Percentiles rank a stretch among this genome's conserved stretches.
Conservation (phyloP, 2,113 vertebrate genomes). For the Pelobates fuscus region DNA sequence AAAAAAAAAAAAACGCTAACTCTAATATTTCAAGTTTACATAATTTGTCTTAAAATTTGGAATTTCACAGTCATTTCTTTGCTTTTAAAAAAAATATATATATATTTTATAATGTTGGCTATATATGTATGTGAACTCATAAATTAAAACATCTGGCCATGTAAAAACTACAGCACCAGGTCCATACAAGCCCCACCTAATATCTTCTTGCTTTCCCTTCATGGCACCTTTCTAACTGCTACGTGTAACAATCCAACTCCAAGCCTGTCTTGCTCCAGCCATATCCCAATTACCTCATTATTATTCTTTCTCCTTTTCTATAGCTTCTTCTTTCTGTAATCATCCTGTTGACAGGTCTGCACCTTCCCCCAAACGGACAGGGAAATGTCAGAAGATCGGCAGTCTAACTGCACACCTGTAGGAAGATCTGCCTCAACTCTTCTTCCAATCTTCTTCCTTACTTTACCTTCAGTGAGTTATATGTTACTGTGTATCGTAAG, state of each 20-base stretch:
- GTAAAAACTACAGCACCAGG: not conserved
- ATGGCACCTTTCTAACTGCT: not conserved
- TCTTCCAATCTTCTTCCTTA: slow-evolving; percentile 53
- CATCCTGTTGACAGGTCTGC: slow-evolving; percentile 69
- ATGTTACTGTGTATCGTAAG: slow-evolving; percentile 56
- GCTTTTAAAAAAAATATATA: no score
- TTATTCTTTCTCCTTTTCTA: slow-evolving; percentile 65
- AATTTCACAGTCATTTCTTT: no score
- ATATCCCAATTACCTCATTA: slow-evolving; percentile 65
- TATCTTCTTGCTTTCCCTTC: not conserved
- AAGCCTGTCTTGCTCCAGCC: slow-evolving; percentile 52
- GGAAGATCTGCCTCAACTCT: slow-evolving; percentile 70
- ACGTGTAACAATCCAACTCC: slow-evolving; percentile 3
- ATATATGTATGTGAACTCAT: no score
- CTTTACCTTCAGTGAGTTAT: slow-evolving; percentile 60
- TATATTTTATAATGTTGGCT: no score
- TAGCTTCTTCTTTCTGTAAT: slow-evolving; percentile 84
- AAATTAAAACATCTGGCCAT: no score
- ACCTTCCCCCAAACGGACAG: slow-evolving; percentile 66
- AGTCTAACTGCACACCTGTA: slow-evolving; percentile 52
- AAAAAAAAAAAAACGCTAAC: no score
- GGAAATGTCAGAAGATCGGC: slow-evolving; percentile 69
- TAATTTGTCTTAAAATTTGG: no score
- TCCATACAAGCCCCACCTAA: not conserved
- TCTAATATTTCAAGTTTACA: no score